Evolutionary conservation across 2,797 vertebrate species (phyloP).

Genomic region (Megalops cyprinoides): DNA sequence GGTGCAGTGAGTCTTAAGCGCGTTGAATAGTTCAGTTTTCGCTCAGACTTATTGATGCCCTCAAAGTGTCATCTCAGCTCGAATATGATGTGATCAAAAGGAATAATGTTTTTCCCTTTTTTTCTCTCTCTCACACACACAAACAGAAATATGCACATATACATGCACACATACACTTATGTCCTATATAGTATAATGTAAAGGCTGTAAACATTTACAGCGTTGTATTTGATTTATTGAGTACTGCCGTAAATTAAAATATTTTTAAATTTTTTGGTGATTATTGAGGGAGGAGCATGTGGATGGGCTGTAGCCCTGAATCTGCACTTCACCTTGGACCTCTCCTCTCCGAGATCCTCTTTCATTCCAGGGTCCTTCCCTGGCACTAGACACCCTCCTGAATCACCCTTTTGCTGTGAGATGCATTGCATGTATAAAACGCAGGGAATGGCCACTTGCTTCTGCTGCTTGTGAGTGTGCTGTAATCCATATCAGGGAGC

Average conservation of each 20-base stretch:
- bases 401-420: background rate
- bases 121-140: background rate
- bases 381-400: background rate
- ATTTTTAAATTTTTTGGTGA: too few species aligned
- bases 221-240: too few species aligned
- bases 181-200: background rate
- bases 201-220: too few species aligned
- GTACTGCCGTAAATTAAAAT: too few species aligned
- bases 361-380: too few species aligned
- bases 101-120: background rate
- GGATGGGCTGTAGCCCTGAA: too few species aligned
- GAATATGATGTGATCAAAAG: conserved; percentile 20
- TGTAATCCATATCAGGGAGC: too few species aligned
- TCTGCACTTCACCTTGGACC: too few species aligned
- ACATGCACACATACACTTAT: background rate
- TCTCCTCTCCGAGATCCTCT: too few species aligned
- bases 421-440: background rate
- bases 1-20: background rate
- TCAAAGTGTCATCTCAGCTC: conserved; percentile 6
- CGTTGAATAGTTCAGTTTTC: background rate
- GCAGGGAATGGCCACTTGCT: too few species aligned
- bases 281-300: too few species aligned
- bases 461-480: too few species aligned
- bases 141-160: background rate
- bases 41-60: background rate